Evolutionary conservation across 1,140 invertebrate species (phyloP).

Genomic region (Stegodyphus mimosarum): DNA sequence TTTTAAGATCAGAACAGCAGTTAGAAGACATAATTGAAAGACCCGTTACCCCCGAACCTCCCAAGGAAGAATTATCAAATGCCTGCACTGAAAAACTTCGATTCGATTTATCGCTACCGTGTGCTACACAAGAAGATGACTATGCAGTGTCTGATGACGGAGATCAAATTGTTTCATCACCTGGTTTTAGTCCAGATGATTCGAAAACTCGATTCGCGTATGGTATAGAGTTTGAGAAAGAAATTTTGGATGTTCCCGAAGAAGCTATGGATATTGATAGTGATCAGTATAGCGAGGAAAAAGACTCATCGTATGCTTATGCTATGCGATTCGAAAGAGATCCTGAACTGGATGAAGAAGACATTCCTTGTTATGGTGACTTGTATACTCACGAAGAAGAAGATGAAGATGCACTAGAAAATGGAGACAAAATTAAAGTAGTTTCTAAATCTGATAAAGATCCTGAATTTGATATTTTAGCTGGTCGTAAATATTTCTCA

Average conservation of each 20-base stretch:
- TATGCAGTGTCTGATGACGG: background rate
- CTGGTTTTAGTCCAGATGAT: conserved; percentile 23
- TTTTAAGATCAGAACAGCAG: conserved; percentile 64
- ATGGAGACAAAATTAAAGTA: conserved; percentile 73
- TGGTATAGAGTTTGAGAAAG: conserved; percentile 60
- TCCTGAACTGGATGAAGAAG: conserved; percentile 75
- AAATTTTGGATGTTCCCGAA: conserved; percentile 51
- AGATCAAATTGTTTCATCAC: conserved; percentile 9
- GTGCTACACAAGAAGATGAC: background rate
- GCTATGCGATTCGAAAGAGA: conserved; percentile 53
- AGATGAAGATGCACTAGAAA: conserved; percentile 79
- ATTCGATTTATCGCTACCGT: background rate
- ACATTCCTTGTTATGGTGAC: conserved; percentile 72
- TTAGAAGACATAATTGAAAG: conserved; percentile 70
- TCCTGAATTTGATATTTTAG: conserved; percentile 85
- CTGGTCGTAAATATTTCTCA: conserved; percentile 79
- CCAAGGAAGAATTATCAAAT: conserved; percentile 9
- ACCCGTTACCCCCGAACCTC: conserved; percentile 71
- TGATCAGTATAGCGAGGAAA: conserved; percentile 55
- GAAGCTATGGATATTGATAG: conserved; percentile 86
- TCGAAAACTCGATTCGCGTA: conserved; percentile 31
- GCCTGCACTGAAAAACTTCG: background rate
- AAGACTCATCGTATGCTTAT: conserved; percentile 28
- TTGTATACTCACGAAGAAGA: conserved; percentile 69
- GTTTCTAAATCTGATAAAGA: conserved; percentile 75